Evolutionary conservation across 2,113 vertebrate genomes (phyloP), one percentile per base, ranked within the genome.

Genomic region (Onychostruthus taczanowskii): DNA sequence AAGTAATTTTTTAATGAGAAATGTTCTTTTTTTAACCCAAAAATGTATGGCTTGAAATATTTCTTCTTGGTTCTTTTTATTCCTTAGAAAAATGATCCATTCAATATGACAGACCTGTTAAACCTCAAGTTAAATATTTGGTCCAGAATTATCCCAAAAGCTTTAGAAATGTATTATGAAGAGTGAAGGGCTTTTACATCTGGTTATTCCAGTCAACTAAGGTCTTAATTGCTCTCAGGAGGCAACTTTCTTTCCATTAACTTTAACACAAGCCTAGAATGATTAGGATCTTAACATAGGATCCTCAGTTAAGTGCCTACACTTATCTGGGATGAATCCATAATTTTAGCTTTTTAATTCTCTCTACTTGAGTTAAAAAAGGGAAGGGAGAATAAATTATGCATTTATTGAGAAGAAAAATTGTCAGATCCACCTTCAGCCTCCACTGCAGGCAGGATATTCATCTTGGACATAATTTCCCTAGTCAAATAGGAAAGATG

Each of bases 161-260:
- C 47, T 87, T 94, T 89, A 75, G 35, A 78, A 56, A 58, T 50
- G 41, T 46, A 87, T 72, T 63, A 84, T 55, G 74, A 89, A 78
- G 77, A 94, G 14, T 47, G 74, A 94, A 89, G 47, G 59, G 73
- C 35, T 94, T 89, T 96, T 91, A 89, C 37, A 82, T 39, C 47
- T 93, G 56, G 52, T 89, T 91, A 67, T 94, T 93, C 84, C 61
- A 87, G 77, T 75, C 81, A 91, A 19, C 64, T 91, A 33, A 70
- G 24, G 33, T 91, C 77, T 93, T 94, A 91, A 96, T 84, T 84
- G 77, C 66, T 87, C 93, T 91, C 96, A 89, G 43, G 76, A 89
- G 91, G 46, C 28, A 92, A 62, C 83, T 89, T 94, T 49, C 35
- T 92, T 92, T 93, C 89, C 82, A 89, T 94, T 90, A 91, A 67